Conservation (phyloP, 2,797 vertebrate genomes). For the Sebastes steindachneri region DNA sequence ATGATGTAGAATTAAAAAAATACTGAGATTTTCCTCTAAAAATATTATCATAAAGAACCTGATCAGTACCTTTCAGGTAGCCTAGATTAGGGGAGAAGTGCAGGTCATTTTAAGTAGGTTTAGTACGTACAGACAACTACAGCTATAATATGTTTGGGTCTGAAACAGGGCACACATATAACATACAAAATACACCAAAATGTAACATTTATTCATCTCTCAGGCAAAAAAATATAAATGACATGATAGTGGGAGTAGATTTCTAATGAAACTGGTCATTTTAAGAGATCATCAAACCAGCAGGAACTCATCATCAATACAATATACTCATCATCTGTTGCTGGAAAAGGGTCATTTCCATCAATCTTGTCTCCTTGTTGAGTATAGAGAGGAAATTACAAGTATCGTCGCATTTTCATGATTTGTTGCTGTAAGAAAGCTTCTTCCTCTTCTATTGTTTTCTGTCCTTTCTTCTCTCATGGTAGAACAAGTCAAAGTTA, state of each 20-base stretch:
- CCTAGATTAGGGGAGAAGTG: not conserved
- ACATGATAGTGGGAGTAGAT: not conserved
- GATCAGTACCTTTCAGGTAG: not conserved
- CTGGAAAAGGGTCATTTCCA: not conserved
- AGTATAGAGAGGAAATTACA: not conserved
- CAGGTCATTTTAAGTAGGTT: not conserved
- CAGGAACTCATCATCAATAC: not conserved
- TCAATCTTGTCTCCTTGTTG: not conserved
- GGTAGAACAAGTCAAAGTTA: not conserved
- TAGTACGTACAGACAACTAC: not conserved
- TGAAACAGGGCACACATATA: not conserved
- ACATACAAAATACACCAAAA: not conserved
- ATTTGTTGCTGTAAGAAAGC: not conserved
- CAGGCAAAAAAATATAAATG: not conserved
- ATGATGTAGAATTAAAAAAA: not conserved
- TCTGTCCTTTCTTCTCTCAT: slow-evolving; percentile 7
- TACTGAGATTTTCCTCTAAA: not conserved
- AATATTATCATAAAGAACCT: not conserved
- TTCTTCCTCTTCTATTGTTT: slow-evolving; percentile 1
- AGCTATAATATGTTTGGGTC: not conserved
- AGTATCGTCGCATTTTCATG: not conserved
- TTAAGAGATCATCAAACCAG: not conserved
- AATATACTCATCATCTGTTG: not conserved
- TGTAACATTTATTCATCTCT: not conserved
- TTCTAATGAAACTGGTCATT: not conserved